A percentile compares a stretch with the other conserved stretches of the same genome.
phyloP scores from a whole-genome alignment of 2,113 vertebrate genomes.

The Cairina moschata region DNA sequence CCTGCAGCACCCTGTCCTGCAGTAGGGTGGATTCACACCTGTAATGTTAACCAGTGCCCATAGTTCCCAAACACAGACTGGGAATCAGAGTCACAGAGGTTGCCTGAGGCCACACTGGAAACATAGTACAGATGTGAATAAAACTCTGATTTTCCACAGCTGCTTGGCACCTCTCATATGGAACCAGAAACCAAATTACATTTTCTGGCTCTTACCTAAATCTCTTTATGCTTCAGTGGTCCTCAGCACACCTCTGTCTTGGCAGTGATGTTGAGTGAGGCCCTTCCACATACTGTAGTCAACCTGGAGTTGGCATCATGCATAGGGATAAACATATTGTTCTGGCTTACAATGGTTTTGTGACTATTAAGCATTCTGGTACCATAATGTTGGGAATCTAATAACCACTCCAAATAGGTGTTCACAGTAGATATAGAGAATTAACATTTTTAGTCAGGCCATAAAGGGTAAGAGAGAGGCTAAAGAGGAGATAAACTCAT shows the following conservation, averaged over 20 bases:
- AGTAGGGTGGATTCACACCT: background rate
- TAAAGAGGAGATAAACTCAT: background rate
- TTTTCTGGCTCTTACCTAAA: background rate
- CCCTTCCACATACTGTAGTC: background rate
- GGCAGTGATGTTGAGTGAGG: accelerated
- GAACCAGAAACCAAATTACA: background rate
- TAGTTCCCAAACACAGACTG: background rate
- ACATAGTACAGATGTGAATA: background rate
- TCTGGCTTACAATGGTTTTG: background rate
- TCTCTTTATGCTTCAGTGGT: background rate
- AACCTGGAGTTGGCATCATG: background rate
- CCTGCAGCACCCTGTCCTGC: accelerated
- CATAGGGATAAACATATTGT: background rate
- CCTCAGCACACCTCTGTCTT: background rate
- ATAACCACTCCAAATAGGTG: background rate
- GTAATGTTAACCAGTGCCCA: accelerated
- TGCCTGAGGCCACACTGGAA: background rate
- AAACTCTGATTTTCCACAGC: background rate
- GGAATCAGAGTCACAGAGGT: background rate
- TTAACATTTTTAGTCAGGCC: background rate
- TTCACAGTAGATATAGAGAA: background rate
- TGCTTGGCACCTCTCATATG: accelerated
- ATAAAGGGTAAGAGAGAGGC: background rate
- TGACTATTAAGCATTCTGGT: background rate
- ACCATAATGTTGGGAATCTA: background rate